Evolutionary conservation across 2,888 invertebrate species (phyloP).

Genomic region (Zelleria hepariella): DNA sequence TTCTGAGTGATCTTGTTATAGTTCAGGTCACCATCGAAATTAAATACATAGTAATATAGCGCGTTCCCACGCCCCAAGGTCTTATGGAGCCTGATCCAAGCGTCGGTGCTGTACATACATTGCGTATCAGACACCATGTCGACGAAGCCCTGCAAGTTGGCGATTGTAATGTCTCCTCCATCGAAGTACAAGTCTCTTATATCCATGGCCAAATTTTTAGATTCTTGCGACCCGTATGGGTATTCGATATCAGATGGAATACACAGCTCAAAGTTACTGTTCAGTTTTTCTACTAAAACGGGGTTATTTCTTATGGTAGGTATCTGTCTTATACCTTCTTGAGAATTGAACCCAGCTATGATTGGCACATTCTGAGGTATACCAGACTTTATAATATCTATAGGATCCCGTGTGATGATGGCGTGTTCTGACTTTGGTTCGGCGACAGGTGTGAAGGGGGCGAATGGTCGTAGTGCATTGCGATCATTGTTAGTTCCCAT

Average conservation of each 20-base stretch:
- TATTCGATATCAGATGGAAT: slow-evolving; percentile 28
- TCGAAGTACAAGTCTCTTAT: slow-evolving; percentile 25
- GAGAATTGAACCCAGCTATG: slow-evolving; percentile 38
- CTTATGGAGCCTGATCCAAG: slow-evolving; percentile 15
- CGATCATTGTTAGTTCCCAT: slow-evolving; percentile 16
- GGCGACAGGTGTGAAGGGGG: slow-evolving; percentile 39
- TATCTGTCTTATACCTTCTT: slow-evolving; percentile 32
- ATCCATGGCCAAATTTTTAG: slow-evolving; percentile 18
- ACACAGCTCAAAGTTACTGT: slow-evolving; percentile 20
- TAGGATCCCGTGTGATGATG: slow-evolving; percentile 36
- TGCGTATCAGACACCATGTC: slow-evolving; percentile 20
- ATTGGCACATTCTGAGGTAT: slow-evolving; percentile 37
- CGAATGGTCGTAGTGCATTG: slow-evolving; percentile 18
- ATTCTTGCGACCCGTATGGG: slow-evolving; percentile 17
- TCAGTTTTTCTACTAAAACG: slow-evolving; percentile 15
- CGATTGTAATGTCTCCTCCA: slow-evolving; percentile 13
- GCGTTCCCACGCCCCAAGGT: slow-evolving; percentile 9
- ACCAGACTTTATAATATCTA: slow-evolving; percentile 27
- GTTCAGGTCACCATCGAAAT: slow-evolving; percentile 19
- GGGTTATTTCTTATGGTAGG: slow-evolving; percentile 12
- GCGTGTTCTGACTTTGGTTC: slow-evolving; percentile 29
- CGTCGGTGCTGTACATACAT: slow-evolving; percentile 15
- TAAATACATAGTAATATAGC: slow-evolving; percentile 18
- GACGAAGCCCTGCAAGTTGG: slow-evolving; percentile 8
- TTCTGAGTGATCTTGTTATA: slow-evolving; percentile 12